Conservation (phyloP, 64 coral and sea anemone genomes). For the Stylophora pistillata region DNA sequence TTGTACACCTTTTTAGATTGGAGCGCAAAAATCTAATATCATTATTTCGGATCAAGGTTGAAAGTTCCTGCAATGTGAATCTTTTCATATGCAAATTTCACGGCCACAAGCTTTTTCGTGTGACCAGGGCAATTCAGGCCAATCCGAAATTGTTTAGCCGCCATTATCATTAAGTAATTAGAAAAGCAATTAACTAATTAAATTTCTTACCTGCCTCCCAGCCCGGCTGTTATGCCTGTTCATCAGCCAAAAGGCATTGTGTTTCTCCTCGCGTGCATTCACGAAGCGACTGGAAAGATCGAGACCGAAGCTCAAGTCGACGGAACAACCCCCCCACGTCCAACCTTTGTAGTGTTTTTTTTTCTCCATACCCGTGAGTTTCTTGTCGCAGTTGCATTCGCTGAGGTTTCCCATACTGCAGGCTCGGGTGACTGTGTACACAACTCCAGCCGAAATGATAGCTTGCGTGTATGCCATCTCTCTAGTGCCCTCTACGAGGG, state of each 20-base stretch:
- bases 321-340: slow-evolving; percentile 71
- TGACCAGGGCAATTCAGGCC: slow-evolving; percentile 44
- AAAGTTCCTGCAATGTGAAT: neutral
- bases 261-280: slow-evolving; percentile 39
- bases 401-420: slow-evolving; percentile 68
- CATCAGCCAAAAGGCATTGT: slow-evolving; percentile 46
- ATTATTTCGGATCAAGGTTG: no score
- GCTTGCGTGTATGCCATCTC: slow-evolving; percentile 87
- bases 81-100: neutral
- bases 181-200: slow-evolving; percentile 76
- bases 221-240: slow-evolving; percentile 84
- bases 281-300: slow-evolving; percentile 65
- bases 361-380: neutral
- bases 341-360: slow-evolving; percentile 32
- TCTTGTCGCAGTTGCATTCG: slow-evolving; percentile 66
- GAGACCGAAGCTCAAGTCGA: slow-evolving; percentile 69
- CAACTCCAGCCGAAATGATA: slow-evolving; percentile 87
- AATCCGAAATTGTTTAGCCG: slow-evolving; percentile 52
- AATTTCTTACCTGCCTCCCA: slow-evolving; percentile 71
- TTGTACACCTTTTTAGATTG: no score
- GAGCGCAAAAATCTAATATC: no score
- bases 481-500: slow-evolving; percentile 74
- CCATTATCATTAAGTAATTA: slow-evolving; percentile 72
- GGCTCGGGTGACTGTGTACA: slow-evolving; percentile 70
- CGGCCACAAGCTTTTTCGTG: neutral